These are phyloP conservation scores for Seladonia tumulorum DNA, from an alignment of 2,888 invertebrate genomes.

Conservation along the genomic window DNA sequence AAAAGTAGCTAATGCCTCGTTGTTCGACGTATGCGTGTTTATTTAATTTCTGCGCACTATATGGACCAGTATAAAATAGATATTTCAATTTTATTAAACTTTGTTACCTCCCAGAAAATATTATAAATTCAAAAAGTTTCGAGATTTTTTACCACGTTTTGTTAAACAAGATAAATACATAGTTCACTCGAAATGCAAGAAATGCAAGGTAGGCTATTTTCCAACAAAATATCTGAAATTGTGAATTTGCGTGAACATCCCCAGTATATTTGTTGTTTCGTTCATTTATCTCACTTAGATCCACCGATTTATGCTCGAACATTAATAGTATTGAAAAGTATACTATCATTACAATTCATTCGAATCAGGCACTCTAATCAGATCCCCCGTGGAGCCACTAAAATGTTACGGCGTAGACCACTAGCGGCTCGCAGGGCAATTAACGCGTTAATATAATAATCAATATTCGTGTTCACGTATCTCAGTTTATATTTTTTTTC, in stretches of 20 bases:
- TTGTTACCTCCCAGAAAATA: neutral
- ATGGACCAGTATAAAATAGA: neutral
- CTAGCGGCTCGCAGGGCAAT: neutral
- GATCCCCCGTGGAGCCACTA: neutral
- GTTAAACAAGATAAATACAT: neutral
- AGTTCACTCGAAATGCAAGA: neutral
- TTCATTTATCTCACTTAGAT: neutral
- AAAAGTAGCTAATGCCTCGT: no score
- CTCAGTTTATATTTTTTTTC: neutral
- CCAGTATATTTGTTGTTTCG: neutral
- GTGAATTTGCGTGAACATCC: neutral
- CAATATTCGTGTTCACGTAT: neutral
- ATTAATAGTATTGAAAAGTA: constrained; percentile 5
- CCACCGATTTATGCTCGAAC: neutral
- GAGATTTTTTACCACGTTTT: neutral
- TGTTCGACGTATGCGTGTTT: no score
- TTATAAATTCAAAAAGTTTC: neutral
- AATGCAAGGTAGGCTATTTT: neutral
- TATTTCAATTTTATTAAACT: neutral
- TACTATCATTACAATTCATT: neutral
- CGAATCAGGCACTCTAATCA: neutral
- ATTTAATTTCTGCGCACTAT: no score
- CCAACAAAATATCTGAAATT: neutral
- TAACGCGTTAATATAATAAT: neutral
- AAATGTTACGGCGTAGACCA: neutral